Conservation (phyloP, 2,113 vertebrate genomes). For the Saccopteryx leptura region DNA sequence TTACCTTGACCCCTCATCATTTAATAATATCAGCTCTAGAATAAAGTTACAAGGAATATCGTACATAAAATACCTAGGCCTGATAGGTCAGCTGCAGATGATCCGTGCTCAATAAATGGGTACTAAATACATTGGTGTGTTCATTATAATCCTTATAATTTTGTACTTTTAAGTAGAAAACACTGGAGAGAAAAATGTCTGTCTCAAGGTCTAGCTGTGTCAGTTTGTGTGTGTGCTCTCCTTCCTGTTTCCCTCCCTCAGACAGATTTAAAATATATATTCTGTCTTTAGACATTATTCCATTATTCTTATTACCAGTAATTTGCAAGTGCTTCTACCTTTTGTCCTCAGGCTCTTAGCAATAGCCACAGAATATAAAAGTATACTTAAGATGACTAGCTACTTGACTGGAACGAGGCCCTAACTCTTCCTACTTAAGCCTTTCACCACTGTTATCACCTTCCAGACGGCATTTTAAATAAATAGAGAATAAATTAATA, state of each 20-base stretch:
- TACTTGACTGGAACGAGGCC: background rate
- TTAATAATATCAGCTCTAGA: background rate
- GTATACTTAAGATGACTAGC: background rate
- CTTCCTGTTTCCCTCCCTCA: background rate
- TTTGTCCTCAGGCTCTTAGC: background rate
- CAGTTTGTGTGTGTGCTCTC: background rate
- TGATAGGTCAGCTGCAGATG: background rate
- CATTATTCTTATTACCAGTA: background rate
- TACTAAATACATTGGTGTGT: background rate
- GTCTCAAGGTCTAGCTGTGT: background rate
- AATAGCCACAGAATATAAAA: background rate
- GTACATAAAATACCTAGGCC: background rate
- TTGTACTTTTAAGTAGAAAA: background rate
- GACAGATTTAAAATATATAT: background rate
- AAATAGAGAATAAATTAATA: background rate
- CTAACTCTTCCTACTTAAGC: background rate
- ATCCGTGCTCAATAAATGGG: background rate
- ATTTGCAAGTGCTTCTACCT: slow-evolving; percentile 10
- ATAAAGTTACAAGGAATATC: background rate
- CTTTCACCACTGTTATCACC: background rate
- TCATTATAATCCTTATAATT: slow-evolving; percentile 23
- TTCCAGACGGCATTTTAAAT: background rate
- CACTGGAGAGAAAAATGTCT: background rate
- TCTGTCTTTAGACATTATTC: background rate
- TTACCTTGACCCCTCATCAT: background rate